Base-by-base conservation (phyloP, 2,113 vertebrate genomes). In the Grammomys dolichurus region DNA sequence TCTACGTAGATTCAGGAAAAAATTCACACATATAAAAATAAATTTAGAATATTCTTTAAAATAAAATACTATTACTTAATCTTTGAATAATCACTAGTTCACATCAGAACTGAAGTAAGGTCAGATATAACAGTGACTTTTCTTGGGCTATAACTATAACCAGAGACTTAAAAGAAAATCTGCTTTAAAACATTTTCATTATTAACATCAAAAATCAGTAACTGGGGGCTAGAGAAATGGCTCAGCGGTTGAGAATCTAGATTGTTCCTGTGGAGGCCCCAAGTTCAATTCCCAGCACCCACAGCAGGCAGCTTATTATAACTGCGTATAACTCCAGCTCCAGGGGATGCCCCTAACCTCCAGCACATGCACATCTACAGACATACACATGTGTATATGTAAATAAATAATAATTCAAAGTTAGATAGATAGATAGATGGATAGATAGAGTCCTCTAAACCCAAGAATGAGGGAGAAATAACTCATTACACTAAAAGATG, bases 181-280 rank as follows among this genome's bases (percentile, higher is more conserved):
- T 90, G 11, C 31, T 80, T 54, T 89, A 76, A 86, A 94, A 81
- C 12, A 14, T 46, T 12, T 80, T 76, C 43, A 17, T 76, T 82
- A 89, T 19, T 48, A 89, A 78, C 13, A 80, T 70, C 33, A 63
- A 82, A 95, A 92, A 93, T 58, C 94, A 89, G 72, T 40, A 58
- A 93, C 82, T 36, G 33, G 36, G 69, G 31, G 31, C 67, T 33
- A 69, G 31, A 69, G 31, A 69, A 69, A 69, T 69, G 31, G 67
- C 67, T 69, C 31, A 69, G 31, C 3, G 1, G 67, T 69, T 69
- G 31, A 13, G 31, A 36, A 69, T 69, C 31, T 69, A 13, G 33
- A 69, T 36, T 69, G 31, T 33, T 33, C 31, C 31, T 69, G 67
- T 16, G 26, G 31, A 67, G 4, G 65, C 28, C 65, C 65, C 65